Conservation (phyloP, 2,797 vertebrate genomes). For the Enteromius mattozi region DNA sequence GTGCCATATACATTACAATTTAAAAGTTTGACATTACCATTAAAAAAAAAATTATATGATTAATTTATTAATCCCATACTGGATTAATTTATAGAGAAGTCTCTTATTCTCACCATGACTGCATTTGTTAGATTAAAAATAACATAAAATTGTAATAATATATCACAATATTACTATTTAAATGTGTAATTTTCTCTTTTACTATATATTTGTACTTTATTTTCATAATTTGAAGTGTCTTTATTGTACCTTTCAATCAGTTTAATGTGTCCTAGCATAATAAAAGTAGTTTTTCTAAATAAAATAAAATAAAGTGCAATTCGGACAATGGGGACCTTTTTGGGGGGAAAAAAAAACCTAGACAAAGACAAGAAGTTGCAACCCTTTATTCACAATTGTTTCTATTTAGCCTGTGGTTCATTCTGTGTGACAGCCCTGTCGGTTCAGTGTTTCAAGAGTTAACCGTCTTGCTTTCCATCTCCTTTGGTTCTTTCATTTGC, state of each 20-base stretch:
- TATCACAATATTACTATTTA: background rate
- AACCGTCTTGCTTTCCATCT: constrained; percentile 50
- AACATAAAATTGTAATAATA: background rate
- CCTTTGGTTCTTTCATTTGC: constrained; percentile 40
- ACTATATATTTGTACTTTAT: background rate
- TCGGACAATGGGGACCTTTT: background rate
- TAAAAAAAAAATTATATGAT: no score
- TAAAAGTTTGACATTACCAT: background rate
- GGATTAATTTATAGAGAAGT: background rate
- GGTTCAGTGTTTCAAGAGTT: constrained; percentile 43
- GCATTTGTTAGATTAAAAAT: background rate
- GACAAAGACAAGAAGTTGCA: background rate
- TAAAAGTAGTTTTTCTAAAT: background rate
- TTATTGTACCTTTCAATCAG: background rate
- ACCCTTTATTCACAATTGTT: constrained; percentile 20
- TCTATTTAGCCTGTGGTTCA: background rate
- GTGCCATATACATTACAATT: background rate
- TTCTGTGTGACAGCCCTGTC: constrained; percentile 8
- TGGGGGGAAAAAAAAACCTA: background rate
- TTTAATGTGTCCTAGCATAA: no score
- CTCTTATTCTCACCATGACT: background rate
- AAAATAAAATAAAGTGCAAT: background rate
- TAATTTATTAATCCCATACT: no score
- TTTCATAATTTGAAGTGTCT: background rate
- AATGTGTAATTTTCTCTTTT: background rate